Conservation (phyloP, 2,797 vertebrate species). For the Darevskia nairensis region DNA sequence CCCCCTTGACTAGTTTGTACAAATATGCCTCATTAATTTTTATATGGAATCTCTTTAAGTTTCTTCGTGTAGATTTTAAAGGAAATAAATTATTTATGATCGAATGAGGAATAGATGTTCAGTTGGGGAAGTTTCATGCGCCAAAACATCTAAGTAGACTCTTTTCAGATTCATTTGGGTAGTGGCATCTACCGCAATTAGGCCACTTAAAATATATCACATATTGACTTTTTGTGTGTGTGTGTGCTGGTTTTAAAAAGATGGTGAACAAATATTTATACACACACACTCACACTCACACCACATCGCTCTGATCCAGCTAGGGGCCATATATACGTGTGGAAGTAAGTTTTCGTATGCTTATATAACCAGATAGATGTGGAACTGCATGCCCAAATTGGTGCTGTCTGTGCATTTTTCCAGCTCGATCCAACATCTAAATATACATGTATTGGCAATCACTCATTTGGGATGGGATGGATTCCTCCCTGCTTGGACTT, state of each 20-base stretch:
- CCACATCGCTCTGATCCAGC: no score
- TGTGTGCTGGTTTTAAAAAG: neutral
- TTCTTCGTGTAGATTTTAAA: conserved; percentile 44
- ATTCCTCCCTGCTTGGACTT: no score
- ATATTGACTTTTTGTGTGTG: neutral
- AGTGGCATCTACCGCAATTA: neutral
- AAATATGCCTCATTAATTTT: conserved; percentile 66
- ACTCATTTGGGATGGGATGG: no score
- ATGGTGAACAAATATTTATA: neutral
- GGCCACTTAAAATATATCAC: neutral
- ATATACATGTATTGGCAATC: no score
- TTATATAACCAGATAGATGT: neutral
- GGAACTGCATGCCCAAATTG: no score
- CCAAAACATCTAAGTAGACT: neutral
- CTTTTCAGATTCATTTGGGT: neutral
- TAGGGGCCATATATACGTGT: neutral
- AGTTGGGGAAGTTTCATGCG: conserved; percentile 4
- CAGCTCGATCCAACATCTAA: no score
- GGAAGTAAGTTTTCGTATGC: neutral
- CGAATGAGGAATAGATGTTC: conserved; percentile 43
- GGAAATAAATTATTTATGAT: conserved; percentile 32
- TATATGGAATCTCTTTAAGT: conserved; percentile 27
- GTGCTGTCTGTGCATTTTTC: no score
- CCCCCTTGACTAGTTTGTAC: conserved; percentile 56
- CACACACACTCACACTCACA: neutral